Percentiles rank a stretch among this genome's conserved stretches.
These are phyloP conservation scores for Chlorops oryzae DNA, from an alignment of 1,140 invertebrate genomes.

Conservation along the genomic window DNA sequence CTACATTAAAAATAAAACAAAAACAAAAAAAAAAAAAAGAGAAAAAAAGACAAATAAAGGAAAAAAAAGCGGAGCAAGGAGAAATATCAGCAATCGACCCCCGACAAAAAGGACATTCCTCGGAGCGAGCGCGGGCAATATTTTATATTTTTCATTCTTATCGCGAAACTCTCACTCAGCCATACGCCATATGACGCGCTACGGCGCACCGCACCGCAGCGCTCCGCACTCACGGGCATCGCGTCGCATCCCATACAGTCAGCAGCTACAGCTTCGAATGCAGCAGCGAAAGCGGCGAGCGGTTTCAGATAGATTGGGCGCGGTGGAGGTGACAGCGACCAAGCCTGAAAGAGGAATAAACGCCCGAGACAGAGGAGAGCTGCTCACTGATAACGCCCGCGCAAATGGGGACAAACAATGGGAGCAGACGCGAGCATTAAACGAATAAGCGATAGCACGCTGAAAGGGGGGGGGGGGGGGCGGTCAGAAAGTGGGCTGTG, in stretches of 20 bases:
- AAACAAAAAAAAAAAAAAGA: conserved; percentile 13
- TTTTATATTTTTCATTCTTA: conserved; percentile 48
- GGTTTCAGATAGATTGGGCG: background rate
- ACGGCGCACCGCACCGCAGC: conserved; percentile 5
- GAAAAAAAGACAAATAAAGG: conserved; percentile 14
- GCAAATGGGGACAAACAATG: conserved; percentile 48
- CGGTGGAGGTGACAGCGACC: background rate
- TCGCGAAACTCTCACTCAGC: conserved; percentile 46
- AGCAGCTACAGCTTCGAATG: background rate
- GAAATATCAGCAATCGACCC: too few relatives aligned
- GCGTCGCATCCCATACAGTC: background rate
- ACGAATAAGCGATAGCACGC: background rate
- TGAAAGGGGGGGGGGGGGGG: background rate
- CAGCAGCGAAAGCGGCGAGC: background rate
- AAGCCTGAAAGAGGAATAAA: conserved; percentile 27
- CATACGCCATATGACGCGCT: conserved; percentile 22
- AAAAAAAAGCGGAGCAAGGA: background rate
- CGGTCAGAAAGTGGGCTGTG: background rate
- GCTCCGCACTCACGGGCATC: background rate
- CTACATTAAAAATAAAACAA: background rate
- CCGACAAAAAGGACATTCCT: conserved; percentile 47
- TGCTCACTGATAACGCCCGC: conserved; percentile 41
- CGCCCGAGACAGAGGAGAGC: conserved; percentile 18
- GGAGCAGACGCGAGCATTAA: background rate
- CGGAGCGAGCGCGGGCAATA: conserved; percentile 38